Conservation (phyloP, 2,888 invertebrate genomes). For the Cistogaster globosa region DNA sequence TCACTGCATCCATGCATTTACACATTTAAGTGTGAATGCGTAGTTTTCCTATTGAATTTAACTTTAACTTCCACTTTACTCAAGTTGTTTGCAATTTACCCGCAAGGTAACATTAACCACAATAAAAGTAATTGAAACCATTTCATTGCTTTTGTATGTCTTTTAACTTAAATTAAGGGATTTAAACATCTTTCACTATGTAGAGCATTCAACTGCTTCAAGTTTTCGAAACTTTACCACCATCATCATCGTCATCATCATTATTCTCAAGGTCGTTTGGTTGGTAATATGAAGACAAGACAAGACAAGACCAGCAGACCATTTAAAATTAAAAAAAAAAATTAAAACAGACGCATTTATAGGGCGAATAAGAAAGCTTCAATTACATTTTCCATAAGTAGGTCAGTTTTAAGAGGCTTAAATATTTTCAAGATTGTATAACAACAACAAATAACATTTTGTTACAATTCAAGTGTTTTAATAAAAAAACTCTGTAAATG, state of each 20-base stretch:
- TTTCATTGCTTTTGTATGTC: not conserved
- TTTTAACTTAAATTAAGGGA: not conserved
- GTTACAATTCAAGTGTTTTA: no score
- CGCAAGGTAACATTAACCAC: not conserved
- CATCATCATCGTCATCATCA: conserved; percentile 10
- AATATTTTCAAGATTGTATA: not conserved
- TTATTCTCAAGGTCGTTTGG: conserved; percentile 46
- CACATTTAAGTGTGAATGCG: not conserved
- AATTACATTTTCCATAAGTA: conserved; percentile 25
- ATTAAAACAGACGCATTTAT: not conserved
- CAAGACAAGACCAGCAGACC: not conserved
- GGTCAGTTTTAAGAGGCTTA: conserved; percentile 25
- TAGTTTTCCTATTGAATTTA: not conserved
- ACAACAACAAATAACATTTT: not conserved
- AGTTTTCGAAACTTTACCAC: conserved; percentile 20
- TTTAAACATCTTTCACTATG: not conserved
- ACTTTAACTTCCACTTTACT: conserved; percentile 12
- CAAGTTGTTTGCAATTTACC: not conserved
- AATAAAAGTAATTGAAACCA: conserved; percentile 12
- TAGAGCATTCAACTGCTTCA: not conserved
- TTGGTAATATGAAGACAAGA: conserved; percentile 33
- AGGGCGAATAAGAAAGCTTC: conserved; percentile 4
- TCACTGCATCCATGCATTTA: no score
- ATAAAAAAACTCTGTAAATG: no score
- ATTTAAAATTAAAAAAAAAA: not conserved